These are phyloP conservation scores for Echinops telfairi DNA, from an alignment of 2,113 vertebrate genomes.

Conservation along the genomic window DNA sequence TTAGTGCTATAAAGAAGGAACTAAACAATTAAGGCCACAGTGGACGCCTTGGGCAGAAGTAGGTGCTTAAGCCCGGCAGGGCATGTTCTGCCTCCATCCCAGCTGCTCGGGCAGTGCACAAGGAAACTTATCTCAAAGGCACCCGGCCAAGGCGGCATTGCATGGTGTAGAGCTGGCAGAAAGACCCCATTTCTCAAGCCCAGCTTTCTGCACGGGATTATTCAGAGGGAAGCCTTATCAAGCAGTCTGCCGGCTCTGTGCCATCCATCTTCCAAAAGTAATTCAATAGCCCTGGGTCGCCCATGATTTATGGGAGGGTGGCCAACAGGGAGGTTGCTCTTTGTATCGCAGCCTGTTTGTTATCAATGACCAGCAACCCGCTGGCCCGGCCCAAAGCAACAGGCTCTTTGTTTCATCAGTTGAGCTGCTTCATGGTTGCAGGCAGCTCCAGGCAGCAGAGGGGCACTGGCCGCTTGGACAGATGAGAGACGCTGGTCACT, in stretches of 20 bases:
- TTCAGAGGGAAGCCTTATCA: slow-evolving; percentile 81
- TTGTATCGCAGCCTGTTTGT: slow-evolving; percentile 77
- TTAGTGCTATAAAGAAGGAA: not conserved
- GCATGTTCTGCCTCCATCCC: slow-evolving; percentile 17
- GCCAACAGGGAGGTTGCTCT: slow-evolving; percentile 24
- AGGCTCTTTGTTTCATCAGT: slow-evolving; percentile 73
- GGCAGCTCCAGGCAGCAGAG: slow-evolving; percentile 22
- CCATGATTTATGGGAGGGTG: slow-evolving; percentile 74
- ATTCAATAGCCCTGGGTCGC: slow-evolving; percentile 74
- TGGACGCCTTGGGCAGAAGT: not conserved
- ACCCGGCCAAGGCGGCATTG: slow-evolving; percentile 22
- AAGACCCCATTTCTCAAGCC: slow-evolving; percentile 79
- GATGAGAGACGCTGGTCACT: not conserved
- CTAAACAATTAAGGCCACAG: not conserved
- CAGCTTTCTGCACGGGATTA: slow-evolving; percentile 71
- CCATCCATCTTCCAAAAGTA: slow-evolving; percentile 80
- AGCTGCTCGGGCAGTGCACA: slow-evolving; percentile 13
- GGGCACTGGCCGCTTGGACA: not conserved
- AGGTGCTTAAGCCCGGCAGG: not conserved
- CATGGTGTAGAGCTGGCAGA: slow-evolving; percentile 45
- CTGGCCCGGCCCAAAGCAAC: slow-evolving; percentile 63
- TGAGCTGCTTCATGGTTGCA: slow-evolving; percentile 7
- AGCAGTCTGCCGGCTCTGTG: slow-evolving; percentile 54
- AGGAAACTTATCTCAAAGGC: slow-evolving; percentile 76
- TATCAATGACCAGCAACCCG: slow-evolving; percentile 71